Evolutionary conservation across 2,888 invertebrate species (phyloP).

Genomic region (Seira musarum): DNA sequence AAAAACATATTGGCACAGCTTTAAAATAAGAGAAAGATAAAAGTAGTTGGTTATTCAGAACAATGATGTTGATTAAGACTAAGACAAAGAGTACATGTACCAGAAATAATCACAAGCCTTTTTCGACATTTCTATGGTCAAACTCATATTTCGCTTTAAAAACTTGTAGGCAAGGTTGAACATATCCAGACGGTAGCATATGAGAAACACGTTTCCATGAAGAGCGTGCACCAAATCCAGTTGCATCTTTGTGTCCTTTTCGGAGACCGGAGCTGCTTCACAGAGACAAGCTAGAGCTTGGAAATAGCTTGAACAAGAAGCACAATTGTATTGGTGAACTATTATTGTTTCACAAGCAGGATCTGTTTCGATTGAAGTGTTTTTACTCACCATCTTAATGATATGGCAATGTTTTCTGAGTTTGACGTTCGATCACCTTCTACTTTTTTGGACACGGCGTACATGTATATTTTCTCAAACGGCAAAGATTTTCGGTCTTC

Average conservation of each 20-base stretch:
- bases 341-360: neutral
- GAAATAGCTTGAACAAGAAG: conserved; percentile 12
- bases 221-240: neutral
- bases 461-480: neutral
- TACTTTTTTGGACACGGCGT: neutral
- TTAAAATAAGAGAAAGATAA: neutral
- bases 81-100: no score
- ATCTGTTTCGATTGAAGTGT: neutral
- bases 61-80: no score
- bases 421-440: neutral
- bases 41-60: no score
- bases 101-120: conserved; percentile 10
- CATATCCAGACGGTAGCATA: neutral
- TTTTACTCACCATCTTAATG: conserved; percentile 23
- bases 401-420: neutral
- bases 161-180: conserved; percentile 1
- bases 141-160: neutral
- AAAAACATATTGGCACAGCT: conserved; percentile 13
- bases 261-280: conserved; percentile 8
- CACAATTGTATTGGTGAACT: neutral
- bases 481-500: neutral
- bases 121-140: no score
- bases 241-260: neutral
- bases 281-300: conserved; percentile 15
- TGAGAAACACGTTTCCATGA: neutral